Percentiles rank a stretch among this genome's conserved stretches.
Evolutionary conservation across 2,113 vertebrate genomes (phyloP).

Genomic region (Cebus imitator): DNA sequence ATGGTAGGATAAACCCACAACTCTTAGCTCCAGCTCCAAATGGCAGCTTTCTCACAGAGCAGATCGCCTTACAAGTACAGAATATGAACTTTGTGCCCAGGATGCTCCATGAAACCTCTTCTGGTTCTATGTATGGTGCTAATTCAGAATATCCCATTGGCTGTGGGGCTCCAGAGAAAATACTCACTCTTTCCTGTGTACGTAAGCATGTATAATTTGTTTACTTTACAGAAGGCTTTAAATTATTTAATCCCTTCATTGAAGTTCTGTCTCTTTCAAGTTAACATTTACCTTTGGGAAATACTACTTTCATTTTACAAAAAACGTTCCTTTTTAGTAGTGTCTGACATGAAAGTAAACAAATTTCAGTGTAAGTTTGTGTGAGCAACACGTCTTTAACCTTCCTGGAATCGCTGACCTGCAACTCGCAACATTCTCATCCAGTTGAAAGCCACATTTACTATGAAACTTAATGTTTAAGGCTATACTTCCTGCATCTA

Average conservation of each 20-base stretch:
- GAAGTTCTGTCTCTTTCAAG: constrained; percentile 37
- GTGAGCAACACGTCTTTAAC: neutral
- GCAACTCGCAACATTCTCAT: neutral
- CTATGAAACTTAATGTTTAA: neutral
- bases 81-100: neutral
- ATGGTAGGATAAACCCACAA: neutral
- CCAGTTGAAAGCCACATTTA: neutral
- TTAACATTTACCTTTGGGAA: constrained; percentile 35
- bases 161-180: neutral
- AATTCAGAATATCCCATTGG: neutral
- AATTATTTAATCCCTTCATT: neutral
- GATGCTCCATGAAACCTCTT: neutral
- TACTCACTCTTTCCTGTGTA: neutral
- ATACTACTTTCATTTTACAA: constrained; percentile 13
- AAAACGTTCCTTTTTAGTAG: neutral
- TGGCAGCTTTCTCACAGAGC: neutral
- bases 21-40: neutral
- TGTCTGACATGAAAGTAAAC: neutral
- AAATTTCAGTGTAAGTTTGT: neutral
- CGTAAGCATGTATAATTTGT: neutral
- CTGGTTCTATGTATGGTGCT: neutral
- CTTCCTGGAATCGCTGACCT: neutral
- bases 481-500: neutral
- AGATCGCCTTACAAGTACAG: neutral
- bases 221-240: neutral